These are phyloP conservation scores for Ormyrus nitidulus DNA, from an alignment of 2,888 invertebrate species.

Conservation along the genomic window DNA sequence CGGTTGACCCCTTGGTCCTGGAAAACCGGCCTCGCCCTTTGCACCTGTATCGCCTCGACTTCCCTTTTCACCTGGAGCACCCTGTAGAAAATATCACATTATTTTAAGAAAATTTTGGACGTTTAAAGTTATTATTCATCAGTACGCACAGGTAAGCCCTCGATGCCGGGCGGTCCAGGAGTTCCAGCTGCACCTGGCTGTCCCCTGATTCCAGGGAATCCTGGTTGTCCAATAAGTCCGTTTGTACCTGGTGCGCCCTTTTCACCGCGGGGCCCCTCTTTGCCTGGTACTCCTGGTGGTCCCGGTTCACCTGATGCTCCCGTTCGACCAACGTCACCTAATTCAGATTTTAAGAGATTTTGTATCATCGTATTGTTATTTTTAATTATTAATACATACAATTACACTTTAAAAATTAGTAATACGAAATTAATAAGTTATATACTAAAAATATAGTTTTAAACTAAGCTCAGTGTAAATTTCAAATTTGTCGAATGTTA, in stretches of 20 bases:
- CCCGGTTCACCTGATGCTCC: conserved; percentile 88
- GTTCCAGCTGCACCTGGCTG: conserved; percentile 85
- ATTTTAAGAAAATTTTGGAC: not conserved
- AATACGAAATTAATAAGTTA: too few species aligned
- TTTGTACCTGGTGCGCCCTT: conserved; percentile 86
- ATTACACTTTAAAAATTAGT: too few species aligned
- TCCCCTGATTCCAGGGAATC: conserved; percentile 89
- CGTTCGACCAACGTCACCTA: conserved; percentile 85
- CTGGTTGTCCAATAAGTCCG: conserved; percentile 86
- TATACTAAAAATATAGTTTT: too few species aligned
- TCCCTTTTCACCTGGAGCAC: conserved; percentile 86
- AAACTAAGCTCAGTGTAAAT: too few species aligned
- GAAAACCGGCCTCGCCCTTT: conserved; percentile 85
- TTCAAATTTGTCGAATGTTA: not conserved
- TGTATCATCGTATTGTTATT: too few species aligned
- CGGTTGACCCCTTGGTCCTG: conserved; percentile 86
- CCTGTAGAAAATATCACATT: conserved; percentile 75
- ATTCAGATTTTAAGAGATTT: too few species aligned
- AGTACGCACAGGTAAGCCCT: conserved; percentile 82
- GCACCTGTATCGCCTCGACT: conserved; percentile 86
- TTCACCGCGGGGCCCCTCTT: conserved; percentile 88
- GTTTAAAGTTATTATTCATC: not conserved
- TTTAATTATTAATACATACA: too few species aligned
- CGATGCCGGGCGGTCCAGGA: conserved; percentile 84
- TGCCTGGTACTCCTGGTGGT: conserved; percentile 84